These are phyloP conservation scores for Carollia perspicillata DNA, from an alignment of 2,113 vertebrate genomes.

Conservation along the genomic window DNA sequence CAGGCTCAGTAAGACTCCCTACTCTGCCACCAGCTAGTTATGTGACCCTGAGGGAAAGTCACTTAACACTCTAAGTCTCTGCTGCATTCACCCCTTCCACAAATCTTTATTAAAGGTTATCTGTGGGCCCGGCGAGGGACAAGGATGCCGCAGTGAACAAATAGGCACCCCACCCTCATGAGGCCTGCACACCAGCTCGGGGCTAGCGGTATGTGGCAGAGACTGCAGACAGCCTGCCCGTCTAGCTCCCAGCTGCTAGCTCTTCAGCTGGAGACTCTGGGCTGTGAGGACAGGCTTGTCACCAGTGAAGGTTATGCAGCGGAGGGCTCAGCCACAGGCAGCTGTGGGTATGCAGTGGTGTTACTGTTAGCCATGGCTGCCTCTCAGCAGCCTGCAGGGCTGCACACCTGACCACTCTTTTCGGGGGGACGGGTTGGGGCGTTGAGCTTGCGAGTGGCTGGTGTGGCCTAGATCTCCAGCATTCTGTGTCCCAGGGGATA, in stretches of 20 bases:
- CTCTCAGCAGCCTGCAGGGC: not conserved
- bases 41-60: not conserved
- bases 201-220: not conserved
- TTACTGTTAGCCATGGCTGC: not conserved
- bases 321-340: not conserved
- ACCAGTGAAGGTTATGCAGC: not conserved
- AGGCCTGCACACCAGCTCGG: not conserved
- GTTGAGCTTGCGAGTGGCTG: not conserved
- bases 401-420: not conserved
- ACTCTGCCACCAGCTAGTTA: not conserved
- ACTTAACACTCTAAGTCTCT: not conserved
- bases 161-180: not conserved
- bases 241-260: not conserved
- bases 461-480: not conserved
- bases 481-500: not conserved
- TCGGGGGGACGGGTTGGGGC: not conserved
- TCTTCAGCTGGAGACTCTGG: not conserved
- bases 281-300: not conserved
- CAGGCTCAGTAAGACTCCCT: not conserved
- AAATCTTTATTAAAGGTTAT: not conserved
- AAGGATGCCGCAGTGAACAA: not conserved
- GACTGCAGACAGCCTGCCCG: not conserved
- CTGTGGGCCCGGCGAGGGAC: not conserved
- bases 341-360: not conserved
- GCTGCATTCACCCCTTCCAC: not conserved